A percentile compares a stretch with the other conserved stretches of the same genome.
These are phyloP conservation scores for Pygocentrus nattereri DNA, from an alignment of 2,797 vertebrate species.

Conservation along the genomic window DNA sequence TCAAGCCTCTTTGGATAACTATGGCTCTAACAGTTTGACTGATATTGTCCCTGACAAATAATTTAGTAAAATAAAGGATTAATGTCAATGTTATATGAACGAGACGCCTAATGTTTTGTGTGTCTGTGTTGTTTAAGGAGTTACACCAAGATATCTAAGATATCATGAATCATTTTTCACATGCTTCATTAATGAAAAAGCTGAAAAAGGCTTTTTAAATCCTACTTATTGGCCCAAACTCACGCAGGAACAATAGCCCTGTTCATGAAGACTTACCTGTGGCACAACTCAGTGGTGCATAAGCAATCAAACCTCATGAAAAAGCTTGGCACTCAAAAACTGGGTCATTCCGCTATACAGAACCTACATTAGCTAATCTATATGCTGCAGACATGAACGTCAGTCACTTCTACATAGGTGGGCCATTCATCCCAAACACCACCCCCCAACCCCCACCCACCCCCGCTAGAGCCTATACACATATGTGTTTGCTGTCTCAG, in stretches of 20 bases:
- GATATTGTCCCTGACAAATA: too few relatives aligned
- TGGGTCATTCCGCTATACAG: slow-evolving; percentile 13
- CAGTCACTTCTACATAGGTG: not conserved
- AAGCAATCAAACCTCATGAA: slow-evolving; percentile 42
- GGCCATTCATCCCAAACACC: not conserved
- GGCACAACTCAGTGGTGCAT: slow-evolving; percentile 59
- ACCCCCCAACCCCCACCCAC: too few relatives aligned
- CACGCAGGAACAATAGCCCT: slow-evolving; percentile 64
- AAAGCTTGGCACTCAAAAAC: slow-evolving; percentile 44
- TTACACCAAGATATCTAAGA: not conserved
- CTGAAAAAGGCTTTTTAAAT: not conserved
- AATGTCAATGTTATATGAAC: not conserved
- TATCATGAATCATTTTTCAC: not conserved
- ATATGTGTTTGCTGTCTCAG: not conserved
- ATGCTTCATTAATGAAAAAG: slow-evolving; percentile 17
- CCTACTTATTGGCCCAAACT: slow-evolving; percentile 38
- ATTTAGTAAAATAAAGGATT: too few relatives aligned
- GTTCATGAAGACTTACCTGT: slow-evolving; percentile 69
- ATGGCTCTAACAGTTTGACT: too few relatives aligned
- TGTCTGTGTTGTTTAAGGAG: not conserved
- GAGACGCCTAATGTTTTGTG: not conserved
- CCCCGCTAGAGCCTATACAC: not conserved
- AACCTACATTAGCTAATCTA: not conserved
- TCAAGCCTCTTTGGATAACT: too few relatives aligned
- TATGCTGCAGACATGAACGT: not conserved